Evolutionary conservation across 2,113 vertebrate genomes (phyloP).

Genomic region (Caretta caretta): DNA sequence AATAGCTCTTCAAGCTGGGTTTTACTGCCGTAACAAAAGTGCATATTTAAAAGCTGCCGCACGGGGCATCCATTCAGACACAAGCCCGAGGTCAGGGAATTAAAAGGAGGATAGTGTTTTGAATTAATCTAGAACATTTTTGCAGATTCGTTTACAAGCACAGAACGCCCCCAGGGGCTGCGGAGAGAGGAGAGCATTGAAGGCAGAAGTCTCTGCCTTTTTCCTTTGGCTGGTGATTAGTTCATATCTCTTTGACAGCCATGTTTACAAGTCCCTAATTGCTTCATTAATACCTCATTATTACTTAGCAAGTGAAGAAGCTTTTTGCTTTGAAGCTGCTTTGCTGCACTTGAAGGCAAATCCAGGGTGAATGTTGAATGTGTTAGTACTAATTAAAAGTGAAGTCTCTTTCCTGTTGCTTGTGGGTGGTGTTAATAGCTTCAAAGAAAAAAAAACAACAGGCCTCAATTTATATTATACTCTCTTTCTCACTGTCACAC

Average conservation of each 20-base stretch:
- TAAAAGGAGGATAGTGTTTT: conserved; percentile 74
- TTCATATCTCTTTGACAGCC: conserved; percentile 77
- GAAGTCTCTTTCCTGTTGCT: conserved; percentile 78
- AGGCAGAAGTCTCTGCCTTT: conserved; percentile 73
- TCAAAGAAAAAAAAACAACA: conserved; percentile 63
- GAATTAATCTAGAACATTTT: conserved; percentile 77
- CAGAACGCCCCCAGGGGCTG: conserved; percentile 66
- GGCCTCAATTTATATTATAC: conserved; percentile 48
- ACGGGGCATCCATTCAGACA: conserved; percentile 74
- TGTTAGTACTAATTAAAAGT: conserved; percentile 75
- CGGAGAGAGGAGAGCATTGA: conserved; percentile 43
- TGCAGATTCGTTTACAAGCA: conserved; percentile 74
- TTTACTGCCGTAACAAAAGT: conserved; percentile 74
- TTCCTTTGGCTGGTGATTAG: conserved; percentile 75
- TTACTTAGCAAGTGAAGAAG: conserved; percentile 75
- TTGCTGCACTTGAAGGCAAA: conserved; percentile 70
- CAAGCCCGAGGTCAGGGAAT: conserved; percentile 67
- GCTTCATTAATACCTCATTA: conserved; percentile 81
- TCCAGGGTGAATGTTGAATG: conserved; percentile 62
- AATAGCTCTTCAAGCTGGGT: conserved; percentile 63
- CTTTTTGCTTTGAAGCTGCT: conserved; percentile 75
- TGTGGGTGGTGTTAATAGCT: conserved; percentile 71
- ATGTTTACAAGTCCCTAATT: conserved; percentile 79
- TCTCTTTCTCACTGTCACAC: not conserved
- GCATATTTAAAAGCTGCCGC: conserved; percentile 64